A percentile compares a stretch with the other conserved stretches of the same genome.
Evolutionary conservation across 1,140 invertebrate species (phyloP).

Genomic region (Druon quercuslanigerum): DNA sequence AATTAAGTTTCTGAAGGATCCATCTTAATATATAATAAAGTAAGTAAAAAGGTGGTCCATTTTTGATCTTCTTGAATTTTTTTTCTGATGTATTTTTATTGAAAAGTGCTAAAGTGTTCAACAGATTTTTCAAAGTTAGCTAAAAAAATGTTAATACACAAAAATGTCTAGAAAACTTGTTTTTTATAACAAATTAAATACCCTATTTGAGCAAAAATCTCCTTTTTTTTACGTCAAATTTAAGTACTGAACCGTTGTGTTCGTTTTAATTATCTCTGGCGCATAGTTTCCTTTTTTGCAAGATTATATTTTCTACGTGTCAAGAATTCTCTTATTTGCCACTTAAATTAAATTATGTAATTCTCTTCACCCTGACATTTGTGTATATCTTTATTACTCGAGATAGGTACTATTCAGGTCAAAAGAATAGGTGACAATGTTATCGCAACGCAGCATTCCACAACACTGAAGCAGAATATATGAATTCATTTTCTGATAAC

Average conservation of each 20-base stretch:
- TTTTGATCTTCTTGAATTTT: no score
- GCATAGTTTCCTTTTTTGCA: background rate
- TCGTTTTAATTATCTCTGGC: no score
- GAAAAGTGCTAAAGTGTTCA: no score
- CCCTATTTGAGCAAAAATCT: no score
- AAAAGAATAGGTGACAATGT: slow-evolving; percentile 20
- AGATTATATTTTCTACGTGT: background rate
- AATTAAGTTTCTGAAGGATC: no score
- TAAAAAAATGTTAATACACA: no score
- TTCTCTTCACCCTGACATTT: slow-evolving; percentile 27
- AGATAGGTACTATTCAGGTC: slow-evolving; percentile 30
- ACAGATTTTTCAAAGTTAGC: no score
- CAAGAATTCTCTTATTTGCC: background rate
- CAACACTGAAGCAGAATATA: background rate
- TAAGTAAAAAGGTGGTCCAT: no score
- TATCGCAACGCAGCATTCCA: background rate
- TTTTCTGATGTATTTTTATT: no score
- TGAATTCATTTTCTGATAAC: slow-evolving; percentile 16
- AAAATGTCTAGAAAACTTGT: background rate
- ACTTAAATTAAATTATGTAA: background rate
- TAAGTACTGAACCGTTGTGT: no score
- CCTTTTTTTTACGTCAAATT: no score
- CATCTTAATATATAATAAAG: no score
- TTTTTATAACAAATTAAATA: background rate
- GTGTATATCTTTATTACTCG: slow-evolving; percentile 28